Evolutionary conservation across 2,888 invertebrate species (phyloP), one percentile per base, ranked within the genome.

Genomic region (Caenorhabditis doughertyi): DNA sequence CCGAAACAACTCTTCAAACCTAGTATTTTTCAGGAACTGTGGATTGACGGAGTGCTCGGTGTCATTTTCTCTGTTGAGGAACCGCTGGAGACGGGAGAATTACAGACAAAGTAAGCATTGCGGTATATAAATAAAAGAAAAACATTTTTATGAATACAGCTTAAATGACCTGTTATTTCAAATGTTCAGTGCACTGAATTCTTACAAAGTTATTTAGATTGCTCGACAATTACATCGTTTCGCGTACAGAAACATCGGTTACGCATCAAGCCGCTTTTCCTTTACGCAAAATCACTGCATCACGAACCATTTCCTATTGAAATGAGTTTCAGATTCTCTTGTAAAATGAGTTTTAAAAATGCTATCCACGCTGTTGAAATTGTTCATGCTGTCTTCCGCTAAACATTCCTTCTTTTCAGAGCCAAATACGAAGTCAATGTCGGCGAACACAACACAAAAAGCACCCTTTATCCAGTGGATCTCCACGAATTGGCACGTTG

Each of bases 11-110:
- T 29, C 11, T n/a, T 3, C 5, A 47, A 64, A 42, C 8, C 13
- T 35, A 13, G 11, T 3, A 29, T 9, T 42, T 62, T 73, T 39
- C 47, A 73, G 55, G 56, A 65, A 32, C 53, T 73, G 9, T 73
- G 73, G 73, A 44, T 73, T 9, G 64, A 73, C 44, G 73, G 73
- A 39, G 44, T 53, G 21, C 62, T 73, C 27, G 64, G 73, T 5
- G 64, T 73, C 21, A 23, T 25, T 2, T 27, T 73, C 8, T 42
- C 39, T 5, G n/a, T 29, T 0, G 23, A 53, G 8, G 27, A 42
- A 13, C 42, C 42, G 3, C 11, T 21, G 3, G 42, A 39, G 13
- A 23, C 18, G 2, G 73, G 73, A 1, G 44, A 44, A 11, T 3
- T 35, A 2, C 27, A 32, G 21, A 73, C 73, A 29, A 53, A 53